phyloP scores from a whole-genome alignment of 2,113 vertebrate species.

The Colaptes auratus region DNA sequence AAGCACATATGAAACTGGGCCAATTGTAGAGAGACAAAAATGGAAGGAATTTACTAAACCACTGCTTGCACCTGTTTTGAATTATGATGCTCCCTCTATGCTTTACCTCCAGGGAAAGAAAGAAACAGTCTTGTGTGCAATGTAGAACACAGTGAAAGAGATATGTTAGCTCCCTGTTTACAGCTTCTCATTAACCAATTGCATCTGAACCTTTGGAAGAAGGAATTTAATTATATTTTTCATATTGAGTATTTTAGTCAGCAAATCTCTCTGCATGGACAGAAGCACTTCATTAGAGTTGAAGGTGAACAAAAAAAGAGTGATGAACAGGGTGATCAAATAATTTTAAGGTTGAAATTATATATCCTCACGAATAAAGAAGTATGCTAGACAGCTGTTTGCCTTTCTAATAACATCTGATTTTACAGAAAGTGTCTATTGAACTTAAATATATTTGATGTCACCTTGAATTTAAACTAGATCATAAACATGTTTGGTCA shows the following conservation, averaged over 20 bases:
- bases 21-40: conserved; percentile 41
- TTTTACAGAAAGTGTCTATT: not conserved
- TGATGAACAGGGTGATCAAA: not conserved
- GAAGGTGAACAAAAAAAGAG: conserved; percentile 6
- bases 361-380: not conserved
- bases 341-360: not conserved
- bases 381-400: not conserved
- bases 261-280: not conserved
- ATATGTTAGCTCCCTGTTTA: not conserved
- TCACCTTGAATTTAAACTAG: not conserved
- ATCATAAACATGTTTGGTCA: not conserved
- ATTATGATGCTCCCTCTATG: not conserved
- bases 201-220: not conserved
- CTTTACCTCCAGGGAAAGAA: not conserved
- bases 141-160: not conserved
- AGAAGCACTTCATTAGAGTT: not conserved
- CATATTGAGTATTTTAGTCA: not conserved
- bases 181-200: not conserved
- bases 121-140: not conserved
- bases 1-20: conserved; percentile 5
- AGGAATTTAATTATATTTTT: not conserved
- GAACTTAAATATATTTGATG: not conserved
- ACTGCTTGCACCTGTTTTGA: conserved; percentile 42
- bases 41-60: conserved; percentile 29
- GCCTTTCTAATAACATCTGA: not conserved